Evolutionary conservation across 2,113 vertebrate species (phyloP).

Genomic region (Callithrix jacchus): DNA sequence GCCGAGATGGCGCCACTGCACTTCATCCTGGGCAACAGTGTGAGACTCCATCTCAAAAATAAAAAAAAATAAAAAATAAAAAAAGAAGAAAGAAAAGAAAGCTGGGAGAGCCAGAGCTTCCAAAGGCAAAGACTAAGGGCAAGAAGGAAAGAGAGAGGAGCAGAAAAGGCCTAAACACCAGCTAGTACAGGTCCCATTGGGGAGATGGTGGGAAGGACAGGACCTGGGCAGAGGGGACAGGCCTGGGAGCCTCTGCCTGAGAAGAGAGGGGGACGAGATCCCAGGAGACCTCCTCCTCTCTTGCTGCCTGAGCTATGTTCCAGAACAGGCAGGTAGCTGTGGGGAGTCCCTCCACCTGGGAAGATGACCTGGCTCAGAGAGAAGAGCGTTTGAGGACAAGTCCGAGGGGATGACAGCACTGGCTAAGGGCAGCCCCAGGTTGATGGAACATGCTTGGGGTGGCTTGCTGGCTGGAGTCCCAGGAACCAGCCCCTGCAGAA

Average conservation of each 20-base stretch:
- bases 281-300: background rate
- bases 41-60: no score
- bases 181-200: fast-evolving
- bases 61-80: no score
- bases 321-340: background rate
- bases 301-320: background rate
- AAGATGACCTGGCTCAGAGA: no score
- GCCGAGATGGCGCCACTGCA: no score
- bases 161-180: background rate
- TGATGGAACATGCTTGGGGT: fast-evolving
- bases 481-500: background rate
- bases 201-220: background rate
- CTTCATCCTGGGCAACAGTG: no score
- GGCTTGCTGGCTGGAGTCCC: background rate
- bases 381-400: background rate
- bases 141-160: background rate
- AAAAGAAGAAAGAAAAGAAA: no score
- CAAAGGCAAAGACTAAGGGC: background rate
- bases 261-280: background rate
- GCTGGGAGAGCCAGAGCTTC: background rate
- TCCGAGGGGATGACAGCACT: background rate
- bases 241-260: background rate
- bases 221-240: background rate
- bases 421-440: background rate
- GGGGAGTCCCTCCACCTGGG: background rate